Evolutionary conservation across 2,797 vertebrate genomes (phyloP).

Genomic region (Mormyrus proboscirostris): DNA sequence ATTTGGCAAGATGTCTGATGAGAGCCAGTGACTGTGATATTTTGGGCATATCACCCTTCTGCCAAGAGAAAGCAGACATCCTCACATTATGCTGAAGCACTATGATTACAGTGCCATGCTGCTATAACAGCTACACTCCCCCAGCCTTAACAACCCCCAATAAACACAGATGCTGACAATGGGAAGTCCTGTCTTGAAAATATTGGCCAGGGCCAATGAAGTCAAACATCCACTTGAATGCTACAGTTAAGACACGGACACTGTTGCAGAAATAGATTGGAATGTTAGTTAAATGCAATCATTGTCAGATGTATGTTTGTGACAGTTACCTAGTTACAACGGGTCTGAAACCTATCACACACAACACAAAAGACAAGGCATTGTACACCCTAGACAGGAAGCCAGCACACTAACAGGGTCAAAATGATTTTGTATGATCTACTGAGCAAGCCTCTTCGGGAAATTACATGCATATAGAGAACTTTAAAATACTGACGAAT

Average conservation of each 20-base stretch:
- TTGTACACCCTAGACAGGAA: not conserved
- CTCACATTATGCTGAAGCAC: not conserved
- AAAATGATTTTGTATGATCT: not conserved
- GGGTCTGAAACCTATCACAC: not conserved
- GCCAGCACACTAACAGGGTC: not conserved
- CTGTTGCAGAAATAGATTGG: not conserved
- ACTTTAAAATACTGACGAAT: not conserved
- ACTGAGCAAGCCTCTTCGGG: not conserved
- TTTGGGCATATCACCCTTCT: not conserved
- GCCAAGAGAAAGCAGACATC: not conserved
- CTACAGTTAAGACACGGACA: not conserved
- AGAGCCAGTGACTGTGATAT: not conserved
- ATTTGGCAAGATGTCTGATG: conserved; percentile 28
- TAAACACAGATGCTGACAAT: not conserved
- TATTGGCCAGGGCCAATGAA: not conserved
- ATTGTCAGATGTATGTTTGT: not conserved
- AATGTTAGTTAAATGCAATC: not conserved
- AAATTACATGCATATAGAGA: not conserved
- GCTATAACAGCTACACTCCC: not conserved
- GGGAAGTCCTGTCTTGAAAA: not conserved
- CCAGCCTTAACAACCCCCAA: not conserved
- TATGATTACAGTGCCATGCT: not conserved
- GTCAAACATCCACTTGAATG: not conserved
- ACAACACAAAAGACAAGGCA: not conserved
- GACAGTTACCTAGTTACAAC: not conserved